Conservation (phyloP, 2,888 invertebrate species). For the Gastrophysa polygoni region DNA sequence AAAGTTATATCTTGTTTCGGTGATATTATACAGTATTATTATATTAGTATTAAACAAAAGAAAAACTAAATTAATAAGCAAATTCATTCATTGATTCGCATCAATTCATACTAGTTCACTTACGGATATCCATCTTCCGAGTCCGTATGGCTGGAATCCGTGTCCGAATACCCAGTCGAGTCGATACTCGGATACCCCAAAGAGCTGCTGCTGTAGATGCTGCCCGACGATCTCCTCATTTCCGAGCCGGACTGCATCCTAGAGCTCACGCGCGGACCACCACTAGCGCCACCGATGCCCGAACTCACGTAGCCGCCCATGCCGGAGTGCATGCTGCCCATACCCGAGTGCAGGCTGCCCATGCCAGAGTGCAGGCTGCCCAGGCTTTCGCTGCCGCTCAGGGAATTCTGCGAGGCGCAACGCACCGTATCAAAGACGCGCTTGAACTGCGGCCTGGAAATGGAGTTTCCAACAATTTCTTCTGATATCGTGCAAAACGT, state of each 20-base stretch:
- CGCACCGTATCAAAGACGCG: constrained; percentile 92
- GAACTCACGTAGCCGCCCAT: constrained; percentile 49
- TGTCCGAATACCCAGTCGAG: constrained; percentile 64
- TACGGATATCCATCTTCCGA: constrained; percentile 78
- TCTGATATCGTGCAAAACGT: no score
- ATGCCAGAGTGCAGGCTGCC: constrained; percentile 50
- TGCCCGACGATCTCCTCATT: constrained; percentile 59
- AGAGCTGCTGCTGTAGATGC: constrained; percentile 61
- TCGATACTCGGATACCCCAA: constrained; percentile 63
- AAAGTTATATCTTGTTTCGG: no score
- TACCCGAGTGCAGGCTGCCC: constrained; percentile 49
- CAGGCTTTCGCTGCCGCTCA: constrained; percentile 62
- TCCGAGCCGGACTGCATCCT: constrained; percentile 33
- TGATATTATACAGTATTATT: no score
- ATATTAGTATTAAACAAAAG: no score
- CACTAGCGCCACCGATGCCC: constrained; percentile 55
- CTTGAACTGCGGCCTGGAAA: constrained; percentile 76
- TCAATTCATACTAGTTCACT: no score
- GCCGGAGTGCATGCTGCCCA: constrained; percentile 52
- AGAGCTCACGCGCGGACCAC: constrained; percentile 63
- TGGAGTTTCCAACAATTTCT: constrained; percentile 11
- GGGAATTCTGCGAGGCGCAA: constrained; percentile 68
- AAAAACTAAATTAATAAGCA: no score
- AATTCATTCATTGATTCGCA: no score
- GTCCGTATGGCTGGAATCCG: constrained; percentile 65